Evolutionary conservation across 2,888 invertebrate species (phyloP).

Genomic region (Drosophila paranaensis): DNA sequence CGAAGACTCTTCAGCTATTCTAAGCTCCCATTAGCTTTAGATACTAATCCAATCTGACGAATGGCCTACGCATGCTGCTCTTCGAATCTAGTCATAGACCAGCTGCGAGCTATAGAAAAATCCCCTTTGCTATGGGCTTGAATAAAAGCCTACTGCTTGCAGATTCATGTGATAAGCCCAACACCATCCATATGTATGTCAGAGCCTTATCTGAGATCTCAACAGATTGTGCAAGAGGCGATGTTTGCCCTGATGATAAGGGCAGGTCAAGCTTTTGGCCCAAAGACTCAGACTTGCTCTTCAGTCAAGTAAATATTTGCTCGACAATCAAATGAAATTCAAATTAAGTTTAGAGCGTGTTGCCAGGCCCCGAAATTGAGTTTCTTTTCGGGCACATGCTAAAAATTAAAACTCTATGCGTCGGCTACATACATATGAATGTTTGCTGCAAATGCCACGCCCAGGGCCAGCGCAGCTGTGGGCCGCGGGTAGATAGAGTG

Average conservation of each 20-base stretch:
- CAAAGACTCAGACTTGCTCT: background rate
- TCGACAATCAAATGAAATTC: background rate
- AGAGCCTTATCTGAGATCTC: background rate
- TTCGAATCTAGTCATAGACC: background rate
- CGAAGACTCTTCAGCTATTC: no score
- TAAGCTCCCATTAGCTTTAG: no score
- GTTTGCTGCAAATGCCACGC: conserved; percentile 5
- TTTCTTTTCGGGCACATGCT: conserved; percentile 10
- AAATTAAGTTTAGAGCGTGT: background rate
- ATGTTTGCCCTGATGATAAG: background rate
- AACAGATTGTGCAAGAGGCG: background rate
- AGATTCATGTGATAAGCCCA: background rate
- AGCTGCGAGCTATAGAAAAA: background rate
- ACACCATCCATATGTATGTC: background rate
- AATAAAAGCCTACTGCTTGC: no score
- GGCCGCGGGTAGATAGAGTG: background rate
- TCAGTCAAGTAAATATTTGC: background rate
- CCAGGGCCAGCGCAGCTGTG: background rate
- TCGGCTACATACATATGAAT: background rate
- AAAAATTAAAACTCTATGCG: conserved; percentile 1
- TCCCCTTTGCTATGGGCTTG: background rate
- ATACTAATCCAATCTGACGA: no score
- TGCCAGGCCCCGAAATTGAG: background rate
- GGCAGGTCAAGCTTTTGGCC: background rate
- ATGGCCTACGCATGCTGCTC: no score